These are phyloP conservation scores for Pristionchus entomophagus DNA, from an alignment of 2,888 invertebrate genomes.

Conservation along the genomic window DNA sequence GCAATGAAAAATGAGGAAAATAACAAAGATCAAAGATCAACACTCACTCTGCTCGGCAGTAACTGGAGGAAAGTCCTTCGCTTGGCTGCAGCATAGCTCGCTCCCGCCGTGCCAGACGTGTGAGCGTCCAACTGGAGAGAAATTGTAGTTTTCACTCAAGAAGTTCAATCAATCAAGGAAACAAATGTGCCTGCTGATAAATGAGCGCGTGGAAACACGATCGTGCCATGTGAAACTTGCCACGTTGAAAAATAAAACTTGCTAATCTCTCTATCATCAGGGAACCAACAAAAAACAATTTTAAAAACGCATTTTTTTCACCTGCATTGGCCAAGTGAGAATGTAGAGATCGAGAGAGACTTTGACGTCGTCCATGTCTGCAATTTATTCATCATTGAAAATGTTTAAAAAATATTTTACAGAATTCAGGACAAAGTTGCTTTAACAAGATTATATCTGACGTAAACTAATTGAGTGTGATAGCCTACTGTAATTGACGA, in stretches of 20 bases:
- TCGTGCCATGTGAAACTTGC: not conserved
- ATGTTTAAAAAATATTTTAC: too few species aligned
- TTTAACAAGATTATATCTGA: too few species aligned
- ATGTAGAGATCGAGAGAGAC: constrained; percentile 61
- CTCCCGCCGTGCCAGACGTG: not conserved
- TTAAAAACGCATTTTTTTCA: too few species aligned
- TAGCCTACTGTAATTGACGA: not conserved
- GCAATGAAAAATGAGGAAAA: too few species aligned
- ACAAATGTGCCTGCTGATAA: not conserved
- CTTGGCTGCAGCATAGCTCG: constrained; percentile 26
- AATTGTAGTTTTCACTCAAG: too few species aligned
- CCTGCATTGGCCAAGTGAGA: constrained; percentile 58
- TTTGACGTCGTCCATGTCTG: constrained; percentile 51
- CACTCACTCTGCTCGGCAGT: constrained; percentile 24
- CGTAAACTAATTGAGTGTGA: too few species aligned
- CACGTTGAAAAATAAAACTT: not conserved
- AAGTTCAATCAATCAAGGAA: not conserved
- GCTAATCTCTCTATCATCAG: not conserved
- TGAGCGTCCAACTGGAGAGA: constrained; percentile 7
- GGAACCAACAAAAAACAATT: not conserved
- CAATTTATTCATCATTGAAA: not conserved
- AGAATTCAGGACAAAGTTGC: too few species aligned
- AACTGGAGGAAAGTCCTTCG: constrained; percentile 45
- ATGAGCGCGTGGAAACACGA: not conserved
- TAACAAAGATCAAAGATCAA: not conserved